A percentile compares a stretch with the other conserved stretches of the same genome.
These are phyloP conservation scores for Callorhinus ursinus DNA, from an alignment of 2,113 vertebrate genomes.

Conservation along the genomic window DNA sequence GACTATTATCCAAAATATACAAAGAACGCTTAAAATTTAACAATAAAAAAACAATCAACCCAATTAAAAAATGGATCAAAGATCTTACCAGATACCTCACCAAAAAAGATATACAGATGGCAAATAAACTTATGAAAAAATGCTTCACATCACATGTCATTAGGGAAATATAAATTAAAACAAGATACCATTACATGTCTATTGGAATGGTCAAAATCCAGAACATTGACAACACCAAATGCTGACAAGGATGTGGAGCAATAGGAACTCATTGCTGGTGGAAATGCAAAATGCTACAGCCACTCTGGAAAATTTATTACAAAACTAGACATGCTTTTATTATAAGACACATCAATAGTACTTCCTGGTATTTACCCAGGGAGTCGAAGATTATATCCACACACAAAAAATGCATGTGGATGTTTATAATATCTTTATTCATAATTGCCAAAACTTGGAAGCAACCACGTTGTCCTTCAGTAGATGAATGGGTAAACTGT, in stretches of 20 bases:
- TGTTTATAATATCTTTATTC: neutral
- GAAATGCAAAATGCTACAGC: neutral
- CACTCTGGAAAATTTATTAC: neutral
- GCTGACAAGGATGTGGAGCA: neutral
- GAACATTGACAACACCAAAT: neutral
- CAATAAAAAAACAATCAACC: neutral
- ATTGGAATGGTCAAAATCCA: neutral
- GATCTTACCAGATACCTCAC: neutral
- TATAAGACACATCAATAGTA: neutral
- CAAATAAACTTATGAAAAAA: neutral
- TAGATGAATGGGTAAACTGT: neutral
- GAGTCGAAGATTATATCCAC: neutral
- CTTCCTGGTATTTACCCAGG: neutral
- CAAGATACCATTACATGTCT: neutral
- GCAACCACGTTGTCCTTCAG: neutral
- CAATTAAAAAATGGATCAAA: neutral
- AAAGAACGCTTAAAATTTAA: neutral
- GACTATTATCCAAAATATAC: neutral
- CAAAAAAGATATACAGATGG: neutral
- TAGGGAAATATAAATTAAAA: neutral
- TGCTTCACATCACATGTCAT: neutral
- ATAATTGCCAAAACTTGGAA: neutral
- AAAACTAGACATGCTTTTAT: neutral
- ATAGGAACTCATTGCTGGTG: neutral
- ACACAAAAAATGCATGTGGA: neutral